These are phyloP conservation scores for Cepaea hortensis DNA, from an alignment of 2,888 invertebrate species.

Conservation along the genomic window DNA sequence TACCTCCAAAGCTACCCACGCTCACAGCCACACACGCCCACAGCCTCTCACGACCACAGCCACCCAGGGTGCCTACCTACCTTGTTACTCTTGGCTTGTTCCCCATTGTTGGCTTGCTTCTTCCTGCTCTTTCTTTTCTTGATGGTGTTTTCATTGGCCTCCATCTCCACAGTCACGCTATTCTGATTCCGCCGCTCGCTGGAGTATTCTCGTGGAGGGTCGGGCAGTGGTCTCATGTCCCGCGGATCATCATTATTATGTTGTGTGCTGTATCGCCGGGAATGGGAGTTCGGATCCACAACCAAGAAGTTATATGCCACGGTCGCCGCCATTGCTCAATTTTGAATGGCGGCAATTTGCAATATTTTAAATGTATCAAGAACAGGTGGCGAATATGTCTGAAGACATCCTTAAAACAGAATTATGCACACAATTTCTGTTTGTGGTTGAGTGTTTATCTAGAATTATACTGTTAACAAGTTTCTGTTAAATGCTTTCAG, in stretches of 20 bases:
- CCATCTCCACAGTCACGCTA: conserved; percentile 48
- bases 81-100: conserved; percentile 41
- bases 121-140: conserved; percentile 38
- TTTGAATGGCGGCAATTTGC: not conserved
- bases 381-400: too few relatives aligned
- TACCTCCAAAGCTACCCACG: too few relatives aligned
- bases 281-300: conserved; percentile 55
- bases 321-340: conserved; percentile 53
- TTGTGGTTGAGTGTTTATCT: too few relatives aligned
- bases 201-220: conserved; percentile 34
- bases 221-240: conserved; percentile 47
- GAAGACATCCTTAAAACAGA: too few relatives aligned
- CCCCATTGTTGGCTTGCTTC: conserved; percentile 30
- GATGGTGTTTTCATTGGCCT: conserved; percentile 9
- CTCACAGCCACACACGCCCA: too few relatives aligned
- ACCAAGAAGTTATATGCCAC: conserved; percentile 63
- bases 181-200: conserved; percentile 21
- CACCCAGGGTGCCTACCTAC: conserved; percentile 30
- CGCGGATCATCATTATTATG: conserved; percentile 37
- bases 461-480: too few relatives aligned
- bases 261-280: conserved; percentile 52
- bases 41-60: too few relatives aligned
- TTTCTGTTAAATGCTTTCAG: too few relatives aligned
- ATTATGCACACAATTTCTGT: too few relatives aligned
- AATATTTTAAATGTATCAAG: too few relatives aligned